Conservation (phyloP, 2,888 invertebrate genomes). For the Caenorhabditis afra region DNA sequence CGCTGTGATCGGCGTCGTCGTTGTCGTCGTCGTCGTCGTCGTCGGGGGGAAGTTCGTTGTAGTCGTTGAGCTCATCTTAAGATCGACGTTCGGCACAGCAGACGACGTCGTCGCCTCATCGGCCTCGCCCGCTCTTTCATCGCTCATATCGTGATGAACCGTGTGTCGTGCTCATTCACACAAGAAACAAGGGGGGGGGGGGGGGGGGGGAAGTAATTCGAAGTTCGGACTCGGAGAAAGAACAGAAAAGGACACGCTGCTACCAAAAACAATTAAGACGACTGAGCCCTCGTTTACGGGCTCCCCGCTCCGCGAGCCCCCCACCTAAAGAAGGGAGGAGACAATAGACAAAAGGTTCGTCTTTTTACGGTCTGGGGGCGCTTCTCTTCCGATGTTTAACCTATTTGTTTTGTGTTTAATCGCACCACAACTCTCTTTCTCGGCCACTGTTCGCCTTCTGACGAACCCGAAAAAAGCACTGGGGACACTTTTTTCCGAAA, state of each 20-base stretch:
- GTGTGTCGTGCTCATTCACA: background rate
- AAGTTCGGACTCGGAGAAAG: slow-evolving; percentile 3
- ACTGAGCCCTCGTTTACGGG: slow-evolving; percentile 11
- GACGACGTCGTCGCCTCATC: slow-evolving; percentile 25
- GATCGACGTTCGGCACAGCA: background rate
- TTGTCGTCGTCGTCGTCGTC: background rate
- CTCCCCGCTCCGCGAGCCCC: background rate
- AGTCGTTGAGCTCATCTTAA: slow-evolving; percentile 7
- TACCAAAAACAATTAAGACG: slow-evolving; percentile 47
- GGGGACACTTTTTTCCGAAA: background rate
- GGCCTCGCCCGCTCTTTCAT: slow-evolving; percentile 18
- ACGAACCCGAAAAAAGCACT: slow-evolving; percentile 15
- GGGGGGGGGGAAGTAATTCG: background rate
- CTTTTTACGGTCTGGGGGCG: slow-evolving; percentile 2
- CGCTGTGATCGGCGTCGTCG: background rate
- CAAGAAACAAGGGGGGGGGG: background rate
- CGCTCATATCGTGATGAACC: slow-evolving; percentile 1
- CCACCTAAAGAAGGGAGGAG: slow-evolving; percentile 30
- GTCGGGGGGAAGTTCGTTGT: no score
- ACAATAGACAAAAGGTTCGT: slow-evolving; percentile 51
- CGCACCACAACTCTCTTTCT: slow-evolving; percentile 22
- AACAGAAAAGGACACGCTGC: background rate
- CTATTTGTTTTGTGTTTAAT: slow-evolving; percentile 63
- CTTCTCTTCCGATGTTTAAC: slow-evolving; percentile 46
- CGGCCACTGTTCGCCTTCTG: slow-evolving; percentile 20